Evolutionary conservation across 92 coral and sea anemone genomes (phyloP).

Genomic region (Umimayanthus kanabou): DNA sequence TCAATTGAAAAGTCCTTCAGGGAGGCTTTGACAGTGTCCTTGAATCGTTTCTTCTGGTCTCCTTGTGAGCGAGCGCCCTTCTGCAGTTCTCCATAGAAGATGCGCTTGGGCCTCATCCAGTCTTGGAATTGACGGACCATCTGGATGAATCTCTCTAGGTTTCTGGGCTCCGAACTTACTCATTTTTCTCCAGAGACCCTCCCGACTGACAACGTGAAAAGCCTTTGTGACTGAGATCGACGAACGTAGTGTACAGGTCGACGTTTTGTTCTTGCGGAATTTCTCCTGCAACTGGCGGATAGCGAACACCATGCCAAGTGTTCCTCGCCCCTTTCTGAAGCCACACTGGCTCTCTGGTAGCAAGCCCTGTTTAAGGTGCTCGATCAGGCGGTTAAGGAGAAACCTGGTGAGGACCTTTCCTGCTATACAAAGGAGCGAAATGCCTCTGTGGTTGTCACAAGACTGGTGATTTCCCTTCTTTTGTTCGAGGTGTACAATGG

Average conservation of each 20-base stretch:
- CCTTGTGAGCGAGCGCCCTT: not conserved
- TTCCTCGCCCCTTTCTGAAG: not conserved
- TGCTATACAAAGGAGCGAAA: not conserved
- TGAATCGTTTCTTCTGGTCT: not conserved
- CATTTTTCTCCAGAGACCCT: not conserved
- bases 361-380: not conserved
- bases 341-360: no score
- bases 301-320: not conserved
- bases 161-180: constrained; percentile 1
- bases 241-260: constrained; percentile 4
- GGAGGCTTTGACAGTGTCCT: not conserved
- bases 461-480: not conserved
- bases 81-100: not conserved
- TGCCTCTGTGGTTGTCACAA: not conserved
- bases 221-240: not conserved
- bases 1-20: not conserved
- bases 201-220: not conserved
- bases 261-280: not conserved
- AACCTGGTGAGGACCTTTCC: not conserved
- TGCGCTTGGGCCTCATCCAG: not conserved
- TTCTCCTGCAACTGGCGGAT: not conserved
- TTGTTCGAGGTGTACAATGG: no score
- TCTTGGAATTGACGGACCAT: constrained; percentile 12
- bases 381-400: not conserved
- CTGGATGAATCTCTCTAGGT: constrained; percentile 3